Base-by-base conservation (phyloP, 2,888 invertebrate genomes). In the Thyatira batis region DNA sequence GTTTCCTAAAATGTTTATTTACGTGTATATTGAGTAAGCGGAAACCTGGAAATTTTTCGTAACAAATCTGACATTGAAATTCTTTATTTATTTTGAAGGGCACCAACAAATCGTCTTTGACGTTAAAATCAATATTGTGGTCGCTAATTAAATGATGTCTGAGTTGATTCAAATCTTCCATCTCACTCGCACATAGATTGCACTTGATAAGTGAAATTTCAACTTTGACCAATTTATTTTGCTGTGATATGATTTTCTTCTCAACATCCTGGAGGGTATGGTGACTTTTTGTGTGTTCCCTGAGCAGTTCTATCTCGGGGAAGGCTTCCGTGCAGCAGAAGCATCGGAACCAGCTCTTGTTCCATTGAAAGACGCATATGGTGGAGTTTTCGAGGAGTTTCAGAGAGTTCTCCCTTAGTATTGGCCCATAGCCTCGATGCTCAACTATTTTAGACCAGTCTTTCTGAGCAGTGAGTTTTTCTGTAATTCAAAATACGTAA, bases 381-480 rank as follows among this genome's bases (percentile, higher is more conserved):
- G 85, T 87, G 0, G 89, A 89, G 54, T 87, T 82, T 0, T 73
- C 76, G 0, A 92, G 69, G 0, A 92, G 94, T 78, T 96, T 96
- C 1, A 91, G 53, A 0, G 91, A 85, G 58, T 86, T 87, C 17
- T 85, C 80, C 20, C 90, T 59, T 0, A 88, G 54, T 11, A 85
- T 62, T 0, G 84, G 82, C 0, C 81, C 85, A 20, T 68, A 71
- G 11, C 86, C 85, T 0, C 90, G 82, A 0, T 79, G 59, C 4
- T 85, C 85, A 0, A 65, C 53, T 27, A 82, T 72, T 65, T 78
- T 85, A 0, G 57, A 46, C 79, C 78, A 78, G 30, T 80, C 71
- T 9, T 74, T 72, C 50, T 66, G 43, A 8, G 23, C 49, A n/a
- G 52, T 49, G 39, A 50, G 3, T 57, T 30, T n/a, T 43, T 23